Evolutionary conservation across 2,888 invertebrate genomes (phyloP).

Genomic region (Drosophila colorata): DNA sequence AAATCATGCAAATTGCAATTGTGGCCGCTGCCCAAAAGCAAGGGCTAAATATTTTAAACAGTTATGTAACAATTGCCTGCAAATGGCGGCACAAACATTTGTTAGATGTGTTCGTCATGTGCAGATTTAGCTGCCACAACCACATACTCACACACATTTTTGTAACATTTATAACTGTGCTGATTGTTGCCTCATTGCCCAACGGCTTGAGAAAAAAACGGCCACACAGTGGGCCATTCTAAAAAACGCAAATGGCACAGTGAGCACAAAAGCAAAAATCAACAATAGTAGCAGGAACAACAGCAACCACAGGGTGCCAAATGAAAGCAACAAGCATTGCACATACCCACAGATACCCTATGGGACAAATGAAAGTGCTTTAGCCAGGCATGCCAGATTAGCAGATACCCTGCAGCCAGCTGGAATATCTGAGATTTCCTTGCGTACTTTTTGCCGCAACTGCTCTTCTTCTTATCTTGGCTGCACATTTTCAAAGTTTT

Average conservation of each 20-base stretch:
- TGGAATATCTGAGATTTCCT: too few relatives aligned
- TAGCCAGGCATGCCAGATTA: neutral
- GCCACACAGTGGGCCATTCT: conserved; percentile 57
- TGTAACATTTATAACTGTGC: conserved; percentile 26
- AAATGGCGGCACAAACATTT: conserved; percentile 40
- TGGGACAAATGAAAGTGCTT: conserved; percentile 1
- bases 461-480: too few relatives aligned
- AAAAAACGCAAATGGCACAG: conserved; percentile 68
- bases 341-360: conserved; percentile 52
- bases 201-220: conserved; percentile 34
- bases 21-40: conserved; percentile 1
- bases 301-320: conserved; percentile 40
- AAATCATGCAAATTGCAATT: conserved; percentile 20
- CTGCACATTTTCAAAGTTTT: too few relatives aligned
- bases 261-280: conserved; percentile 25
- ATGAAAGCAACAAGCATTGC: conserved; percentile 67
- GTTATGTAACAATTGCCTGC: conserved; percentile 43
- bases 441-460: too few relatives aligned
- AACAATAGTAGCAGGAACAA: conserved; percentile 34
- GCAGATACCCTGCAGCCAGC: neutral
- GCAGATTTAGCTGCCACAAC: conserved; percentile 40
- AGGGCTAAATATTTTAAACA: conserved; percentile 9
- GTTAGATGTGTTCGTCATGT: conserved; percentile 42
- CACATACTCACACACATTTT: neutral
- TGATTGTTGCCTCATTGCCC: conserved; percentile 44